Evolutionary conservation across 2,113 vertebrate genomes (phyloP).

Genomic region (Leptosomus discolor): DNA sequence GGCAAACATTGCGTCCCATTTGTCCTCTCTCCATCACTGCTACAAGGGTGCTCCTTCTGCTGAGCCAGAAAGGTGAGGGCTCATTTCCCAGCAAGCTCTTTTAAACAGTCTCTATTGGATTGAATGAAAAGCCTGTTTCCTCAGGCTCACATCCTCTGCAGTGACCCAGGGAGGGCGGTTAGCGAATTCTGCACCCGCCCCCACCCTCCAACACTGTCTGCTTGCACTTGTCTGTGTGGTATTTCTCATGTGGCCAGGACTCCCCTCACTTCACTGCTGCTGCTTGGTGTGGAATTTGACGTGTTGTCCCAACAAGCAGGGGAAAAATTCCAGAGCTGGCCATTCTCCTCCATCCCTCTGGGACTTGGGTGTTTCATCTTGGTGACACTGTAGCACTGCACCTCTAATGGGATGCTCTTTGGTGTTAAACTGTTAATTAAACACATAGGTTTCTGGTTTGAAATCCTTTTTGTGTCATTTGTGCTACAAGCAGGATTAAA

Average conservation of each 20-base stretch:
- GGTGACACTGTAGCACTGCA: neutral
- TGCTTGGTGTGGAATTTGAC: neutral
- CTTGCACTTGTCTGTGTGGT: neutral
- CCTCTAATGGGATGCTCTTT: neutral
- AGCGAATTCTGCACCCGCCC: neutral
- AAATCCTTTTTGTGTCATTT: neutral
- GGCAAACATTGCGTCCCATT: neutral
- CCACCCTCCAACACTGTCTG: rapidly evolving
- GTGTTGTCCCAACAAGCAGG: neutral
- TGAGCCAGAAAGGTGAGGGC: neutral
- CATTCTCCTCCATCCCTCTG: neutral
- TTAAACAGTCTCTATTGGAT: neutral
- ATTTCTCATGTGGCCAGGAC: neutral
- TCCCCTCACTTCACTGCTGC: neutral
- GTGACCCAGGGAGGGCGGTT: neutral
- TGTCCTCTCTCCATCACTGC: neutral
- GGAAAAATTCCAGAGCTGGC: neutral
- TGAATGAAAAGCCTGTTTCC: neutral
- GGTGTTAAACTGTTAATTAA: neutral
- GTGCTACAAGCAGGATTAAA: neutral
- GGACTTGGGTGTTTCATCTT: neutral
- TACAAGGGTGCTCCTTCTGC: neutral
- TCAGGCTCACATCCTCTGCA: neutral
- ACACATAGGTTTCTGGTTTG: neutral
- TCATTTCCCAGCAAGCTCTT: neutral